Evolutionary conservation across 2,888 invertebrate species (phyloP), one percentile per base, ranked within the genome.

Genomic region (Prenolepis imparis): DNA sequence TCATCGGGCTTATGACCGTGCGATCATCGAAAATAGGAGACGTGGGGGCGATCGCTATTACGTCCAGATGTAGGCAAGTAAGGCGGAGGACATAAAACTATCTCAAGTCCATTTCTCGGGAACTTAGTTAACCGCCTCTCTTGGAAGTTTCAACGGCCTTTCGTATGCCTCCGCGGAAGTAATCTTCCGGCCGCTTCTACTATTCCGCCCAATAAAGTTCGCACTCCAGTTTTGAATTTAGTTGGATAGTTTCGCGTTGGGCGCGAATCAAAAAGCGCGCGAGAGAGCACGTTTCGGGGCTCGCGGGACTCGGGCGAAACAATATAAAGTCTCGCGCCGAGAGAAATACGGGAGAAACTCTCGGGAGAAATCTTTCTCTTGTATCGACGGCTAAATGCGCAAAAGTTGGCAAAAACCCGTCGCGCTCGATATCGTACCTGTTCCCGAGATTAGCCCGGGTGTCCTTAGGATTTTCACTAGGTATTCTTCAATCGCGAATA

Each of bases 171-270:
- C 87, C 87, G 64, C 68, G 86, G 87, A 91, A 91, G 91, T 91
- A 93, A 93, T 93, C 92, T 92, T 91, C 90, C 84, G 88, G 88
- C 88, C 90, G 88, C 92, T 91, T 87, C 86, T 85, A 85, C 91
- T 88, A 91, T 92, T 92, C 91, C 90, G 82, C 87, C 90, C 90
- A 91, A 92, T 92, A 91, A 92, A 93, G 90, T 93, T 93, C 90
- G 89, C 91, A 90, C 91, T 87, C 90, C 86, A 92, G 91, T 92
- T 92, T 92, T 92, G 90, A 91, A 90, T 93, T 91, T 90, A 89
- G 88, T 89, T 87, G 88, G 85, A 84, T 87, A 89, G 87, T 88
- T 89, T 84, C 82, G 52, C n/a, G 83, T 70, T 59, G 72, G 12
- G 70, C 12, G 70, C 59, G 70, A 74, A 77, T 82, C 85, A 86